Percentiles rank a stretch among this genome's conserved stretches.
Evolutionary conservation across 2,113 vertebrate genomes (phyloP).

Genomic region (Psittacara wagleri): DNA sequence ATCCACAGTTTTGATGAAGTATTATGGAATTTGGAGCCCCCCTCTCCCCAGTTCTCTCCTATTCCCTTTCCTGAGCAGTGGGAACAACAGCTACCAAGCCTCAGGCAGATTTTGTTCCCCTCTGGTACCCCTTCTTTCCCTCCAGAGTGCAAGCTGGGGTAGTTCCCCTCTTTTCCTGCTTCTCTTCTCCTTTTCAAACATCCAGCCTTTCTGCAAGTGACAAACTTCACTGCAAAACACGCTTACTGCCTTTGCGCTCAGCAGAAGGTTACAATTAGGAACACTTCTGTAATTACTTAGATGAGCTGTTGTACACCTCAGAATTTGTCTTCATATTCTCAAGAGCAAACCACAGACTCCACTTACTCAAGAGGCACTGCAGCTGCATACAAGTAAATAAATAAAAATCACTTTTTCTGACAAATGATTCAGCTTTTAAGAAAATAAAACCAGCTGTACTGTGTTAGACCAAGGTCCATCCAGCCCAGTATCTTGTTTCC

Average conservation of each 20-base stretch:
- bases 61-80: not conserved
- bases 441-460: conserved; percentile 55
- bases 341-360: not conserved
- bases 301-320: not conserved
- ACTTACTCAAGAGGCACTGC: not conserved
- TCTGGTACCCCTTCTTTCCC: not conserved
- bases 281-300: conserved; percentile 11
- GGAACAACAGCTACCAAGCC: not conserved
- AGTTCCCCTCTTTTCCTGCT: not conserved
- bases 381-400: conserved; percentile 9
- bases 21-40: not conserved
- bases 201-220: not conserved
- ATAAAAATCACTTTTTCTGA: not conserved
- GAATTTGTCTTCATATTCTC: conserved; percentile 29
- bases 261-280: conserved; percentile 44
- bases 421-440: conserved; percentile 11
- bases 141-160: not conserved
- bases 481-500: conserved; percentile 46
- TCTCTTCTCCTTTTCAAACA: not conserved
- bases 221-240: not conserved
- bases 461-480: conserved; percentile 29
- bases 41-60: not conserved
- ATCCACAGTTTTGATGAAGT: not conserved
- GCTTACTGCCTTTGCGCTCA: not conserved
- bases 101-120: not conserved